Evolutionary conservation across 1,140 invertebrate species (phyloP), one percentile per base, ranked within the genome.

Genomic region (Papilio dardanus): DNA sequence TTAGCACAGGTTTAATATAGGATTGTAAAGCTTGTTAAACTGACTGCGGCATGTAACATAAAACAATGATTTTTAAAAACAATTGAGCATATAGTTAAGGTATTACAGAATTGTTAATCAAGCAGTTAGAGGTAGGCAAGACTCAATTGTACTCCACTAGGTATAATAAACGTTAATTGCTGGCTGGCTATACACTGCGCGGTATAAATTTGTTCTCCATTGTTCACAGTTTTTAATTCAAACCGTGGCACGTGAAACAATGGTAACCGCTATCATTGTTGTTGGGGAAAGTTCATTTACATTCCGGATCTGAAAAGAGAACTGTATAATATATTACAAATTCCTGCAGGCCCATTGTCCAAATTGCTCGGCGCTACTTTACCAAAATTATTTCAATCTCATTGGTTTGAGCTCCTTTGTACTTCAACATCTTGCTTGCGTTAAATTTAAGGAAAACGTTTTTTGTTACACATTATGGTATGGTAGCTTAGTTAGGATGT

Each of bases 381-480:
- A 73, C 46, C n/a, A 73, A 71, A 73, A 73, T 54, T 73, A 33
- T 73, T 58, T 73, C 28, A 73, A 73, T 73, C 69, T 71, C 40
- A 71, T 71, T 71, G 37, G 40, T 30, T 71, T 71, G 67, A 62
- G 54, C 12, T 62, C 24, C 54, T 62, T 62, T 28, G 54, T 62
- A 28, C 54, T 62, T 30, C 12, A 28, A 62, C 54, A 28, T 62
- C 12, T 62, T 28, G 54, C 24, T 62, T 28, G 12, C 21, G 54
- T 62, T 62, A 62, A 62, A 28, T 62, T 19, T 42, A 37, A 24
- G 35, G 33, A 42, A 69, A 42, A 69, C 21, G 21, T 10, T 69
- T 69, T 24, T 35, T 21, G 33, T 68, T 37, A 37, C 40, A n/a
- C 31, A 54, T 24, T 21, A 54, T 24, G 7, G 7, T 21, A 54